Base-by-base conservation (phyloP, 2,797 vertebrate genomes). In the Danio albolineatus region DNA sequence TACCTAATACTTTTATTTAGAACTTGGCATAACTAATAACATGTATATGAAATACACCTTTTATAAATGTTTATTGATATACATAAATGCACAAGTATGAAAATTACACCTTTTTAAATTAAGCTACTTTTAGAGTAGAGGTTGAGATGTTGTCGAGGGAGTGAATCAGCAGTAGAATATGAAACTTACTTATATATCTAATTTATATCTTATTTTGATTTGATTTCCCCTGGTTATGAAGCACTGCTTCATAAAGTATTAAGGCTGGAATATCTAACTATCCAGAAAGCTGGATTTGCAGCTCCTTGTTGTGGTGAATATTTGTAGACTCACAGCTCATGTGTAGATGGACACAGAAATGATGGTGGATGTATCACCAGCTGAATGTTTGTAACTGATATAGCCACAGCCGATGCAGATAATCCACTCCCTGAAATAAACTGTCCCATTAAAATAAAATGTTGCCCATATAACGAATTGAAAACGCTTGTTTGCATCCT, bases 371-470 rank as follows among this genome's bases (percentile, higher is more conserved):
- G 9, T 17, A 4, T 14, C 8, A 12, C 4, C 6, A 49, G 41
- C 14, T 56, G 28, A 87, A 81, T 92, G 89, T 89, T 90, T 89
- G 82, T 88, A 85, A 92, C 86, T 89, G 87, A 82, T 73, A 66
- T 78, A 82, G 82, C 90, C 89, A 90, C 85, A 86, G 88, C 82
- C 85, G 87, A 86, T 84, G 85, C 84, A 86, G 84, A 90, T 91
- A 92, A 92, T 89, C 85, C 88, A 85, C 78, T 89, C 85, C 87
- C 88, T 84, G 86, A 90, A 93, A 93, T 91, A 93, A 91, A 92
- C 89, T 87, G 90, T 90, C 90, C 87, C 85, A 91, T 92, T 93
- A 91, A 93, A 92, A 91, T 91, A 88, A 93, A 91, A 92, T 90
- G 90, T 91, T 87, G 89, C 89, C 90, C 86, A 88, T 93, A 90